Evolutionary conservation across 2,113 vertebrate species (phyloP).

Genomic region (Trogon surrucura): DNA sequence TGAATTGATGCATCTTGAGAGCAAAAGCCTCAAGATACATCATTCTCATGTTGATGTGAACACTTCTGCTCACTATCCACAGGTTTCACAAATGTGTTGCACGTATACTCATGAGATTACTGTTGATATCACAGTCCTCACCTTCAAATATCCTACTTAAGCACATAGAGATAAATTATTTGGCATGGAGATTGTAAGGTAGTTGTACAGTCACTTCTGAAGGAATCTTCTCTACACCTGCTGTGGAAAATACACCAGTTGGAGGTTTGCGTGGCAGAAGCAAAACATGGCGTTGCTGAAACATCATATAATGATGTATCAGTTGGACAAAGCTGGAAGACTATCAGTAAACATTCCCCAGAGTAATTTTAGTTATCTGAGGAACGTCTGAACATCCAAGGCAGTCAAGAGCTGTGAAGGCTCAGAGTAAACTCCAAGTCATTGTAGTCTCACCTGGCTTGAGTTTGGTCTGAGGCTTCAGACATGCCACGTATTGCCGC

Average conservation of each 20-base stretch:
- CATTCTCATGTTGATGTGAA: neutral
- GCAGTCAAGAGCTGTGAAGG: neutral
- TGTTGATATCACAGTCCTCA: neutral
- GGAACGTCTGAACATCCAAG: neutral
- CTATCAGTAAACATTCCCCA: neutral
- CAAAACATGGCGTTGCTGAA: neutral
- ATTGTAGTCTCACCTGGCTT: neutral
- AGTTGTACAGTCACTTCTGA: neutral
- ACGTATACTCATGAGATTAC: neutral
- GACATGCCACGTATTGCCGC: neutral
- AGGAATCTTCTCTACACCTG: neutral
- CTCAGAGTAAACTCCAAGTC: neutral
- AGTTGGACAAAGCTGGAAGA: neutral
- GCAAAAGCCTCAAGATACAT: neutral
- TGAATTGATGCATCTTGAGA: neutral
- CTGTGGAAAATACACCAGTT: neutral
- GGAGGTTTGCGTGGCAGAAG: neutral
- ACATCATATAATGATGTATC: neutral
- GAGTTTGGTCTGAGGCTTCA: neutral
- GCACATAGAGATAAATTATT: neutral
- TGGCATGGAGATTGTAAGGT: neutral
- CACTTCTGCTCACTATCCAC: neutral
- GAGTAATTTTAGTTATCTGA: neutral
- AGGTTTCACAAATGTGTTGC: neutral
- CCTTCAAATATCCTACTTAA: fast-evolving